Evolutionary conservation across 2,888 invertebrate species (phyloP), one percentile per base, ranked within the genome.

Genomic region (Ypsolopha scabrella): DNA sequence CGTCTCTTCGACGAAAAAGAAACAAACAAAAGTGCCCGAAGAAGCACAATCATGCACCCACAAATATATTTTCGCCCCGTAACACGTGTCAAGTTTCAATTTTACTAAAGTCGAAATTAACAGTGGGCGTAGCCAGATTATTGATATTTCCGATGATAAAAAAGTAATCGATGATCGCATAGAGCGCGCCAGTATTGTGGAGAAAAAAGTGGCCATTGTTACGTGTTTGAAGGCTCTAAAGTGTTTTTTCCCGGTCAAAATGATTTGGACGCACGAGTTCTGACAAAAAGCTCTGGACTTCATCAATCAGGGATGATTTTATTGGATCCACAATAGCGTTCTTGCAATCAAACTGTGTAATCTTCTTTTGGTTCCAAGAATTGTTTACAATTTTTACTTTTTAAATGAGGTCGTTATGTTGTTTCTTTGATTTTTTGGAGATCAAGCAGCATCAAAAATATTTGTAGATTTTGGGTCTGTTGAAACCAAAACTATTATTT

Each of bases 81-180:
- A 85, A 81, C 85, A 85, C 82, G 85, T 86, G 86, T 86, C 86
- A 82, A 75, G 76, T 78, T 82, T 82, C 80, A 83, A 83, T 83
- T 82, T 76, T 77, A 82, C 76, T 71, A 76, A 79, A 77, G 81
- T 82, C 74, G 80, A 73, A 80, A 82, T 85, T 82, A 86, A 85
- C 83, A 69, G 83, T 82, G 86, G 86, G 86, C 85, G 86, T 86
- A 78, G 77, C 81, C 81, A 72, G 82, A 83, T 81, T 82, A 82
- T 83, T 78, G 83, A 83, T 85, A 83, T 85, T 83, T 80, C 78
- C 68, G 63, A 66, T 64, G 79, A 82, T 81, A 83, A 83, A 85
- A 83, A 85, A 82, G 73, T 83, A 86, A 86, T 85, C 86, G 83
- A 86, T 85, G 85, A 85, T 78, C 82, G 80, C 68, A 72, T 68